phyloP scores from a whole-genome alignment of 1,140 invertebrate species.

The Drosophila triauraria region DNA sequence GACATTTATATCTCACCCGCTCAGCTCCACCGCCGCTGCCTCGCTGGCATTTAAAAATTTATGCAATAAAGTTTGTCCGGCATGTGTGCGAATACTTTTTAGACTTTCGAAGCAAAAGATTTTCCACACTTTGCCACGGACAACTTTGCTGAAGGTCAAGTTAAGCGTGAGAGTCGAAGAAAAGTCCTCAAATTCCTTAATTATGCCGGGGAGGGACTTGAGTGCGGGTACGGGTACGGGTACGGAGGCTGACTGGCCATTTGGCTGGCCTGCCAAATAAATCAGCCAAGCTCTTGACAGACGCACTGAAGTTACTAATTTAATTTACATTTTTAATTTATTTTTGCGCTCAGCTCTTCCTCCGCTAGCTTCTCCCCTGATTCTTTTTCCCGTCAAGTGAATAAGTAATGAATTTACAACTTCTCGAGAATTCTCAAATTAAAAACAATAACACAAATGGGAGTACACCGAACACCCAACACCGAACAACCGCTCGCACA shows the following conservation, averaged over 20 bases:
- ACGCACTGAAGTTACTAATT: conserved; percentile 84
- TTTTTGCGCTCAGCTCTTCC: conserved; percentile 57
- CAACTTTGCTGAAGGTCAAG: conserved; percentile 65
- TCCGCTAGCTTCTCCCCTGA: conserved; percentile 22
- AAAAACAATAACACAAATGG: conserved; percentile 83
- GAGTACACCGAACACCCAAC: conserved; percentile 53
- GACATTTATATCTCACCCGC: conserved; percentile 73
- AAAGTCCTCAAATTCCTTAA: conserved; percentile 48
- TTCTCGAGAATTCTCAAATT: conserved; percentile 83
- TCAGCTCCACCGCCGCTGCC: background rate
- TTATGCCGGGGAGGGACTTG: conserved; percentile 16
- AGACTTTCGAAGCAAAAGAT: conserved; percentile 38
- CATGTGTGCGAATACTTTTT: conserved; percentile 28
- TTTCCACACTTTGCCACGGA: conserved; percentile 44
- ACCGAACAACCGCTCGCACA: conserved; percentile 32
- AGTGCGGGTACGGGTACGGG: background rate
- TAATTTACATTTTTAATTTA: conserved; percentile 84
- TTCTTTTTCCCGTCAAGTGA: conserved; percentile 72
- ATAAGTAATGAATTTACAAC: conserved; percentile 84
- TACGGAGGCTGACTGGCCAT: conserved; percentile 31
- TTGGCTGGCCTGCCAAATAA: conserved; percentile 71
- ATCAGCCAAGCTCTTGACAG: conserved; percentile 81
- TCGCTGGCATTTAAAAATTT: conserved; percentile 73
- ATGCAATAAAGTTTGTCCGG: conserved; percentile 73
- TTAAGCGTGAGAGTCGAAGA: conserved; percentile 15